Evolutionary conservation across 2,797 vertebrate species (phyloP).

Genomic region (Karalla daura): DNA sequence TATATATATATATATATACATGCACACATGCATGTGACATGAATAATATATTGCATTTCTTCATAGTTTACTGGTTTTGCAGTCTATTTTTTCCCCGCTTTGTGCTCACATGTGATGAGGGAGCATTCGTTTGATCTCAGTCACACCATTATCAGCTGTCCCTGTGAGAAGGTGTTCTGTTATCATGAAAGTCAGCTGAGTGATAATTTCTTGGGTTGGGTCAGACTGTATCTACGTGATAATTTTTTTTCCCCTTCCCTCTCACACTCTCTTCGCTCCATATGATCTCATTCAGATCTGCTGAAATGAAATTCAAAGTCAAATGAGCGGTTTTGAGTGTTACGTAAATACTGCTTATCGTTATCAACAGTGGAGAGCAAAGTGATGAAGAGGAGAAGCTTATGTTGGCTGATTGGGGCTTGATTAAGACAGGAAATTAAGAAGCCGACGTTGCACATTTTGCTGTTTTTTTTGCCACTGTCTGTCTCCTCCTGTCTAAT

Average conservation of each 20-base stretch:
- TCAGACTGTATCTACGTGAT: not conserved
- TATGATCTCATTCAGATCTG: not conserved
- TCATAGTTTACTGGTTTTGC: not conserved
- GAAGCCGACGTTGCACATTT: not conserved
- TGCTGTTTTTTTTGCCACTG: not conserved
- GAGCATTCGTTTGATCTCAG: slow-evolving; percentile 5
- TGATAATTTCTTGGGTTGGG: not conserved
- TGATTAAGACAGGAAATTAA: slow-evolving; percentile 2
- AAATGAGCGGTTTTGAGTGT: not conserved
- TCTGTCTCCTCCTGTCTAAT: not conserved
- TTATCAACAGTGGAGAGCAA: not conserved
- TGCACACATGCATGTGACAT: not conserved
- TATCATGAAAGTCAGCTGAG: slow-evolving; percentile 14
- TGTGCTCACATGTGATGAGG: not conserved
- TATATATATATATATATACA: too few species aligned
- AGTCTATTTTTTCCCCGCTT: not conserved
- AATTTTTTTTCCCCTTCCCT: not conserved
- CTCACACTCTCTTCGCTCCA: not conserved
- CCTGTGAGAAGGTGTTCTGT: slow-evolving; percentile 12
- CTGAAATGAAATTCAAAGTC: not conserved
- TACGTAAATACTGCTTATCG: not conserved
- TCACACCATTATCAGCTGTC: not conserved
- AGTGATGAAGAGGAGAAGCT: not conserved
- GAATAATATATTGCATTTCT: slow-evolving; percentile 8
- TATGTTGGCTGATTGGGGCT: not conserved